Conservation (phyloP, 2,797 vertebrate species). For the Premnoplex brunnescens region DNA sequence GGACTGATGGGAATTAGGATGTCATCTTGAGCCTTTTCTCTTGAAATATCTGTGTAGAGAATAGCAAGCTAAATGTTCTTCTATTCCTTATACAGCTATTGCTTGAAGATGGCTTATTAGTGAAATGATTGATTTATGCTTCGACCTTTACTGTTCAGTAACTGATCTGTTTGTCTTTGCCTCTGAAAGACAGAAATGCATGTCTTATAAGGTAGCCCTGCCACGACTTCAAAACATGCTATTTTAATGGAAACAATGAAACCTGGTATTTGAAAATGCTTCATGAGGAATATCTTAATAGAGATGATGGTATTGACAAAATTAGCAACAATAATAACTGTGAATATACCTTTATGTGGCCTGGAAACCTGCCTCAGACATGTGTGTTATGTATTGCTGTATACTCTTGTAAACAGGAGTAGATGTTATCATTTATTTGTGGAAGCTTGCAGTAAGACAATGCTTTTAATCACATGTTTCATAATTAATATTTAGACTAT, state of each 20-base stretch:
- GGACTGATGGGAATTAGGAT: neutral
- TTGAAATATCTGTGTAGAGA: neutral
- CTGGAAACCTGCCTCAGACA: neutral
- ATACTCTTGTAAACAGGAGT: neutral
- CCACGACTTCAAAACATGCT: neutral
- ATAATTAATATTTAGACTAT: neutral
- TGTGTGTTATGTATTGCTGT: neutral
- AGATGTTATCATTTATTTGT: neutral
- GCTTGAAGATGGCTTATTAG: conserved; percentile 51
- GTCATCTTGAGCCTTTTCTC: neutral
- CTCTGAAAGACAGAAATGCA: neutral
- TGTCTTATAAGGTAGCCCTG: neutral
- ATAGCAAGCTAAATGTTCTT: conserved; percentile 3
- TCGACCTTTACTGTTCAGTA: conserved; percentile 60
- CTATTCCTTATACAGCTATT: neutral
- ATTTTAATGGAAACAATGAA: neutral
- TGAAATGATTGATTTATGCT: conserved; percentile 60
- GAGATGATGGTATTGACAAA: neutral
- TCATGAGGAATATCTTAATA: neutral
- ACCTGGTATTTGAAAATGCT: neutral
- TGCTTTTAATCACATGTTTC: neutral
- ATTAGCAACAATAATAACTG: neutral
- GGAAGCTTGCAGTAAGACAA: neutral
- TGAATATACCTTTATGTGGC: neutral
- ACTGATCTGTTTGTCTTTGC: conserved; percentile 59